Evolutionary conservation across 2,797 vertebrate species (phyloP).

Genomic region (Anomalospiza imberbis): DNA sequence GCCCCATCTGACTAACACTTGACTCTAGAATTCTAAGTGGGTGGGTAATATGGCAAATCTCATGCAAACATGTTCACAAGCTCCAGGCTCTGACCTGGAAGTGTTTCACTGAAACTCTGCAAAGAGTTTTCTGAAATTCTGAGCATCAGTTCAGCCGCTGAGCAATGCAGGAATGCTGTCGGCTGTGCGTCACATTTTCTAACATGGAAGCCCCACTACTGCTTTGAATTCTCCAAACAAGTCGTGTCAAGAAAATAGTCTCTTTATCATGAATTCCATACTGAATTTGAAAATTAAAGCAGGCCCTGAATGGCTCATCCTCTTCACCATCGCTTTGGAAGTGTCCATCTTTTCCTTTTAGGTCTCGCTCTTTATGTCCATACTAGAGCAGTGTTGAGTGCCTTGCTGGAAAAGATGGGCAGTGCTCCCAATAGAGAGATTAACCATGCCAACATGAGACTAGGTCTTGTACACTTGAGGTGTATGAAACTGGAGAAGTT

Average conservation of each 20-base stretch:
- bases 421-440: background rate
- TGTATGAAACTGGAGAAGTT: background rate
- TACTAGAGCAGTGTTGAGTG: background rate
- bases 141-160: background rate
- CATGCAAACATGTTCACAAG: background rate
- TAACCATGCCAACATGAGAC: fast-evolving
- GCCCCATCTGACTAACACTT: background rate
- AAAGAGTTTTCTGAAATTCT: background rate
- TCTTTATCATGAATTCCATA: background rate
- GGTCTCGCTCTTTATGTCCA: background rate
- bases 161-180: background rate
- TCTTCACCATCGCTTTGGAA: background rate
- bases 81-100: conserved; percentile 29
- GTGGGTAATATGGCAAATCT: conserved; percentile 33
- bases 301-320: background rate
- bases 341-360: background rate
- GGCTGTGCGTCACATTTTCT: background rate
- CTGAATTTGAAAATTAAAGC: background rate
- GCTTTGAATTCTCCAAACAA: conserved; percentile 11
- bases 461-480: background rate
- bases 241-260: background rate
- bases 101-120: background rate
- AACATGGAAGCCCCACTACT: background rate
- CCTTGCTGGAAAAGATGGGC: background rate
- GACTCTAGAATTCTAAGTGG: conserved; percentile 3